Percentiles rank a stretch among this genome's conserved stretches.
phyloP scores from a whole-genome alignment of 2,113 vertebrate species.

The Malaclemys terrapin region DNA sequence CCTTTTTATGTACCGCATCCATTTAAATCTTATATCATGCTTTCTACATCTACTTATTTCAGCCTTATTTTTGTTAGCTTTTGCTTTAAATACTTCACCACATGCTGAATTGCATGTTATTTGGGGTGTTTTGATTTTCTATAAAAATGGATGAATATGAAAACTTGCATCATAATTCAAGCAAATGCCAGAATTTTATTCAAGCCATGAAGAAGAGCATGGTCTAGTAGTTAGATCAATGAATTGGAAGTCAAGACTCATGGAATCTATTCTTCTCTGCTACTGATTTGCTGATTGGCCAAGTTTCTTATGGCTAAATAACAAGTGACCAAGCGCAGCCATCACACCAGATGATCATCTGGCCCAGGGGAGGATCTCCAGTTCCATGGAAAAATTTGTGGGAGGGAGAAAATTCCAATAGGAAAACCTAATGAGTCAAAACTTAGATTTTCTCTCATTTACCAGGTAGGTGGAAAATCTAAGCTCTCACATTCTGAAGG shows the following conservation, averaged over 20 bases:
- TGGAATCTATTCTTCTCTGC: not conserved
- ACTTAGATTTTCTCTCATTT: not conserved
- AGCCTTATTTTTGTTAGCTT: not conserved
- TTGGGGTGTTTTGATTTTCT: not conserved
- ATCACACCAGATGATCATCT: accelerated
- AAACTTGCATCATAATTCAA: not conserved
- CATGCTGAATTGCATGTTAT: not conserved
- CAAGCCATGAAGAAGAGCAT: not conserved
- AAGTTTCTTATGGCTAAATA: not conserved
- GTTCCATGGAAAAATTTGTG: not conserved
- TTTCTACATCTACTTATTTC: not conserved
- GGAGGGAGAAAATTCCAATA: not conserved
- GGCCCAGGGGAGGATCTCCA: not conserved
- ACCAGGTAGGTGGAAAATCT: not conserved
- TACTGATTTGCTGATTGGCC: not conserved
- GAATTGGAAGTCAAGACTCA: not conserved
- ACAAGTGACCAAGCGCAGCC: not conserved
- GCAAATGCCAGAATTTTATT: not conserved
- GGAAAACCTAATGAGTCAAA: not conserved
- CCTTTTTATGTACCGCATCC: not conserved
- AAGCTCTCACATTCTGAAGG: not conserved
- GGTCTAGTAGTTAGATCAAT: not conserved
- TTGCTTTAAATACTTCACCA: not conserved
- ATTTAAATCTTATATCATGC: not conserved
- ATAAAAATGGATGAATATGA: not conserved